Base-by-base conservation (phyloP, 2,113 vertebrate species). In the Oceanites oceanicus region DNA sequence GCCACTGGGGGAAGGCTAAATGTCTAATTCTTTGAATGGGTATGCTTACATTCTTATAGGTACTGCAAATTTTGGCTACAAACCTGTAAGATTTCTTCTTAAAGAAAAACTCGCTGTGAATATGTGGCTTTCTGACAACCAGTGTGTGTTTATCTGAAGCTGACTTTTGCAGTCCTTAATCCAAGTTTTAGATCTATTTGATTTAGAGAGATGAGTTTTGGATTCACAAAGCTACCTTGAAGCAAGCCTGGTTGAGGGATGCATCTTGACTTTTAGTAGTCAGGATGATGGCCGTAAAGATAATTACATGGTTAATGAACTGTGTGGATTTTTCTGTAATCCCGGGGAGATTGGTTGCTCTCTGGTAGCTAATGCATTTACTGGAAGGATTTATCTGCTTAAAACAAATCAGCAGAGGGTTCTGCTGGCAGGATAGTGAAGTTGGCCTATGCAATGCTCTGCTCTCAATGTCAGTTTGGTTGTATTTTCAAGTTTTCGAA, bases 391-490 rank as follows among this genome's bases (percentile, higher is more conserved):
- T 42, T 86, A 32, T 45, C 21, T 0, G 8, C 80, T 72, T 66
- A 23, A 78, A 85, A 50, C 23, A 79, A 89, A 62, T 6, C 14
- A 53, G 25, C 42, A 58, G 19, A 42, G 13, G 0, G 2, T 85
- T 85, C 42, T 81, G 18, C 50, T 76, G 26, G 50, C 27, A 34
- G 32, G 12, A 30, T 19, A 12, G 17, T 58, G 45, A 70, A 53
- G 34, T 36, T 0, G 0, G 30, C 26, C 15, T 49, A 7, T 27
- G 10, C 44, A 67, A 53, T 63, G 11, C 44, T 62, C 11, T 44
- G 9, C 34, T 84, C 3, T 70, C 29, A 19, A 6, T n/a, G 11
- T 55, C 18, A 20, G 4, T 68, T 66, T 34, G 45, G 56, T 20
- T 77, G 27, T 47, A 16, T 71, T 87, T 68, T 21, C 25, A 89